phyloP scores from a whole-genome alignment of 1,140 invertebrate genomes.

The Wasmannia auropunctata region DNA sequence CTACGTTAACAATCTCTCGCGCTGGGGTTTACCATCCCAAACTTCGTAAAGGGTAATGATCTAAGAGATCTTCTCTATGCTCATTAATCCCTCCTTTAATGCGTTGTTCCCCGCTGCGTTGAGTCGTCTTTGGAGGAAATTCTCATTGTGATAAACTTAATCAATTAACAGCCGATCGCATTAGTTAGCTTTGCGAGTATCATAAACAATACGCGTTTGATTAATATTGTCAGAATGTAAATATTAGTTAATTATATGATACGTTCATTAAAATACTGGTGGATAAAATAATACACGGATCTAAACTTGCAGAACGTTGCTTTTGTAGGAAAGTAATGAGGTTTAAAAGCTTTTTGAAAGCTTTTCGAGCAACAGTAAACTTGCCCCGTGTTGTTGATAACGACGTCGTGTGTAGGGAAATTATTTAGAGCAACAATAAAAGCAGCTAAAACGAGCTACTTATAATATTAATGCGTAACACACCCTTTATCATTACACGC shows the following conservation, averaged over 20 bases:
- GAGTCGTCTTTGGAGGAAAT: constrained; percentile 43
- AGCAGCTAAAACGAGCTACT: not conserved
- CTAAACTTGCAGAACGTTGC: not conserved
- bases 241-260: not conserved
- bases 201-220: not conserved
- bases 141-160: constrained; percentile 53
- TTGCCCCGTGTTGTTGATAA: not conserved
- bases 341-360: not conserved
- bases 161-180: constrained; percentile 40
- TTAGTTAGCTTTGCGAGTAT: constrained; percentile 7
- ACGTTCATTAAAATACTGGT: not conserved
- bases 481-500: not conserved
- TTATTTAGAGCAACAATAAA: not conserved
- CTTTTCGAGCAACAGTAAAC: not conserved
- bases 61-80: constrained; percentile 58
- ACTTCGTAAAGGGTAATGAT: constrained; percentile 61
- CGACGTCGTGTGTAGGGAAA: not conserved
- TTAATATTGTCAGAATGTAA: not conserved
- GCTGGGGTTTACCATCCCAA: constrained; percentile 33
- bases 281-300: not conserved
- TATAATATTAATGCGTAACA: not conserved
- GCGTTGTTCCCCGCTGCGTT: not conserved
- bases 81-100: constrained; percentile 44
- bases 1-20: constrained; percentile 43
- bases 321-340: not conserved